Evolutionary conservation across 2,888 invertebrate species (phyloP).

Genomic region (Drosophila nigricruria): DNA sequence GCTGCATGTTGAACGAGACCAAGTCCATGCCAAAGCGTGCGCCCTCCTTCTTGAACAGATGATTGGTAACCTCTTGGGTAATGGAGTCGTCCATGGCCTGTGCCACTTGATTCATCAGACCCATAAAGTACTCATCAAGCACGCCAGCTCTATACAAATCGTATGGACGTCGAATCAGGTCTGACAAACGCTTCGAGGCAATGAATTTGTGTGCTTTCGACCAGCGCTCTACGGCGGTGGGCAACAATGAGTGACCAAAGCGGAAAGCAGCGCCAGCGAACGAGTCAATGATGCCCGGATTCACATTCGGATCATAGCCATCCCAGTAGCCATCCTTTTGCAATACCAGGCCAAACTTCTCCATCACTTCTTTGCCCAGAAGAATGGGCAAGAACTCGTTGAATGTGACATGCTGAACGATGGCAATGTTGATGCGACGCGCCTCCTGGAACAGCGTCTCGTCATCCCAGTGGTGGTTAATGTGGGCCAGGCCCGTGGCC

Average conservation of each 20-base stretch:
- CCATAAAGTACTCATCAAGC: constrained; percentile 96
- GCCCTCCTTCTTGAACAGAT: constrained; percentile 93
- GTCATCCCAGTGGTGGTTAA: constrained; percentile 97
- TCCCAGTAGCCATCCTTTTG: constrained; percentile 90
- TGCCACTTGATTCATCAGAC: constrained; percentile 96
- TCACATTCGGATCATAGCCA: constrained; percentile 91
- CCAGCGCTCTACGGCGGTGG: constrained; percentile 96
- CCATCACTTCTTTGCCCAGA: constrained; percentile 95
- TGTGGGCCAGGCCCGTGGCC: constrained; percentile 90
- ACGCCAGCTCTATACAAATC: constrained; percentile 96
- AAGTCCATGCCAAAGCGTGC: constrained; percentile 93
- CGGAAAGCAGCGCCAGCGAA: constrained; percentile 97
- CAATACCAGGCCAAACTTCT: constrained; percentile 93
- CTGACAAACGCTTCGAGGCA: constrained; percentile 94
- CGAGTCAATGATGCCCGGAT: constrained; percentile 94
- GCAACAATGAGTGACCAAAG: constrained; percentile 95
- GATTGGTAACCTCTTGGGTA: constrained; percentile 95
- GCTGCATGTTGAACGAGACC: constrained; percentile 96
- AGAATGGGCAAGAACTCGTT: constrained; percentile 96
- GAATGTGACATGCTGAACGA: constrained; percentile 95
- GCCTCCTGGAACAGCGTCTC: constrained; percentile 96
- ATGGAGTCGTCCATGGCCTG: constrained; percentile 98
- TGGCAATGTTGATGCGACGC: constrained; percentile 93
- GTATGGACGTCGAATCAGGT: constrained; percentile 94
- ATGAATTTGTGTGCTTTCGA: constrained; percentile 98